Conservation (phyloP, 2,888 invertebrate species). For the Nipponacmea schrenckii region DNA sequence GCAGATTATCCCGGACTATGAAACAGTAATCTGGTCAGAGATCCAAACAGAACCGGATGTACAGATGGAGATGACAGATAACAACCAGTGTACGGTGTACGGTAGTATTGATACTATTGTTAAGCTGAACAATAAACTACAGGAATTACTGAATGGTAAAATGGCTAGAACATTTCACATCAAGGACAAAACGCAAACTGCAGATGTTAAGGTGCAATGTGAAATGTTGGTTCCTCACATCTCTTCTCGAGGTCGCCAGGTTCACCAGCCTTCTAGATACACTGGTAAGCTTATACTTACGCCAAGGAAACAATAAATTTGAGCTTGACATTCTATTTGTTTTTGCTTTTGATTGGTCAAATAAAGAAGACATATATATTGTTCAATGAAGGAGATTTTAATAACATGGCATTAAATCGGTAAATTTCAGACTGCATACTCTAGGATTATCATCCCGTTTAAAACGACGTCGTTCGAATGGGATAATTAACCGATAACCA, state of each 20-base stretch:
- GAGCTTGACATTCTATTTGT: too few relatives aligned
- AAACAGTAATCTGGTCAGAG: slow-evolving; percentile 33
- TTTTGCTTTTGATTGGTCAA: too few relatives aligned
- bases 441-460: too few relatives aligned
- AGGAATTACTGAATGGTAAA: slow-evolving; percentile 7
- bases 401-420: too few relatives aligned
- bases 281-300: neutral
- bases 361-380: too few relatives aligned
- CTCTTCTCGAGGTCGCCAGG: slow-evolving; percentile 30
- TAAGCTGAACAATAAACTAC: slow-evolving; percentile 14
- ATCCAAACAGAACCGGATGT: slow-evolving; percentile 18
- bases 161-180: neutral
- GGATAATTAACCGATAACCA: too few relatives aligned
- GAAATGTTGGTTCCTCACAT: slow-evolving; percentile 32
- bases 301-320: too few relatives aligned
- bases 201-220: slow-evolving; percentile 18
- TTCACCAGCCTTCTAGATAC: slow-evolving; percentile 18
- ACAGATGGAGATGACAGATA: slow-evolving; percentile 10
- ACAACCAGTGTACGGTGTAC: slow-evolving; percentile 10
- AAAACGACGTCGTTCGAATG: too few relatives aligned
- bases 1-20: slow-evolving; percentile 36
- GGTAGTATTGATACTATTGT: slow-evolving; percentile 11
- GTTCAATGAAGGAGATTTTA: too few relatives aligned
- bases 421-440: too few relatives aligned
- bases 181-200: neutral